Evolutionary conservation across 2,797 vertebrate species (phyloP).

Genomic region (Phoebastria nigripes): DNA sequence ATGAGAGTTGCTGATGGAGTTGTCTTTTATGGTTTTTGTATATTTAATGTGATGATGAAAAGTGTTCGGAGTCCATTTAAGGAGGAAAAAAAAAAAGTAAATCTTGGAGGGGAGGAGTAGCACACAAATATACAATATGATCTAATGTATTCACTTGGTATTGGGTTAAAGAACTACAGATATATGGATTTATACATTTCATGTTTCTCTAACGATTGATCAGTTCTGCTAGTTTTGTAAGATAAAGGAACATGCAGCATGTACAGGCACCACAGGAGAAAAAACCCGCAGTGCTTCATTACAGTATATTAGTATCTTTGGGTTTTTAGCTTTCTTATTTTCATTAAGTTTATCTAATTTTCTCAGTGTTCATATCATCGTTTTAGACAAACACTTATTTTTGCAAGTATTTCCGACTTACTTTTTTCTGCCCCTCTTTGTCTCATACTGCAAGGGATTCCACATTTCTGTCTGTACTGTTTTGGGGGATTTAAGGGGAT

Average conservation of each 20-base stretch:
- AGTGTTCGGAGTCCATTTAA: not conserved
- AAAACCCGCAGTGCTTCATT: not conserved
- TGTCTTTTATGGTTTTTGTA: not conserved
- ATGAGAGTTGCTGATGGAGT: not conserved
- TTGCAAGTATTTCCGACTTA: not conserved
- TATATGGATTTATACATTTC: not conserved
- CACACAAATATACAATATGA: not conserved
- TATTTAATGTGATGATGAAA: slow-evolving; percentile 23
- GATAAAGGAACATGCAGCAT: not conserved
- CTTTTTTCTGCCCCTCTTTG: not conserved
- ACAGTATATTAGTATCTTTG: not conserved
- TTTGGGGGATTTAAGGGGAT: not conserved
- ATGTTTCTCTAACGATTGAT: not conserved
- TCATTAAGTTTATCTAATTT: not conserved
- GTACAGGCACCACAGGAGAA: not conserved
- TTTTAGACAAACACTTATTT: not conserved
- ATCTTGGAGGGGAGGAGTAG: not conserved
- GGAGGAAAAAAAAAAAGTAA: not conserved
- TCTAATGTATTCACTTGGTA: not conserved
- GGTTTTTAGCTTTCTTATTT: not conserved
- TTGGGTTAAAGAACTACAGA: not conserved
- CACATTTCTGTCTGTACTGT: not conserved
- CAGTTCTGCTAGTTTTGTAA: not conserved
- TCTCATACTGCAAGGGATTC: not conserved
- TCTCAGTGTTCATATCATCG: not conserved